These are phyloP conservation scores for Oscheius sp. DNA, from an alignment of 2,888 invertebrate genomes.

Conservation along the genomic window DNA sequence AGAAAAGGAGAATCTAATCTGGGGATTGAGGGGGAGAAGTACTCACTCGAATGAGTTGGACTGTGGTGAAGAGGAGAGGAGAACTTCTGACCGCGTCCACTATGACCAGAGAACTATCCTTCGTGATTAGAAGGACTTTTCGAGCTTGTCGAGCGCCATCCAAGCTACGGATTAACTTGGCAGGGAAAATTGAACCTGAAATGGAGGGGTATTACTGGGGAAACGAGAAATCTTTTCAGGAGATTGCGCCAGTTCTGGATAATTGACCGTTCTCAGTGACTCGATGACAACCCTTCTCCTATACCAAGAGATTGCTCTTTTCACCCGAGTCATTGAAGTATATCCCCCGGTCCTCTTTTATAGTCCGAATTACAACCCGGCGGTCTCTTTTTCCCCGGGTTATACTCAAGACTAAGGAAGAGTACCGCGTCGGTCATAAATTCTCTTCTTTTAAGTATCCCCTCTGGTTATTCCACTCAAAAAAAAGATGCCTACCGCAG, in stretches of 20 bases:
- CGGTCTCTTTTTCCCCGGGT: background rate
- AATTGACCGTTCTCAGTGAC: too few relatives aligned
- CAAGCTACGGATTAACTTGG: background rate
- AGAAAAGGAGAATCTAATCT: background rate
- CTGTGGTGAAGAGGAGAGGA: slow-evolving; percentile 25
- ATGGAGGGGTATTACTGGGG: background rate
- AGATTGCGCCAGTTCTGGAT: too few relatives aligned
- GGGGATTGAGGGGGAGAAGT: background rate
- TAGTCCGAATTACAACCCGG: too few relatives aligned
- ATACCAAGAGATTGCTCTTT: too few relatives aligned
- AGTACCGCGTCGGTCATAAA: background rate
- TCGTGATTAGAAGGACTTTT: slow-evolving; percentile 14
- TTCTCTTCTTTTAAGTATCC: background rate
- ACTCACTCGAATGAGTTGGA: slow-evolving; percentile 22
- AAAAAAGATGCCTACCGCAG: background rate
- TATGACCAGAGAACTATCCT: slow-evolving; percentile 17
- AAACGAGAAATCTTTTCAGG: too few relatives aligned
- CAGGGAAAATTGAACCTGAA: slow-evolving; percentile 13
- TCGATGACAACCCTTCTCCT: too few relatives aligned
- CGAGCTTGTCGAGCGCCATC: background rate
- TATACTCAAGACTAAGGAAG: background rate
- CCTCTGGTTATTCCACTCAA: background rate
- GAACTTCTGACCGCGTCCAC: slow-evolving; percentile 4
- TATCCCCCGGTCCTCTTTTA: background rate
- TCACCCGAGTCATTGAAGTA: too few relatives aligned